These are phyloP conservation scores for Tragopan temminckii DNA, from an alignment of 2,797 vertebrate species.

Conservation along the genomic window DNA sequence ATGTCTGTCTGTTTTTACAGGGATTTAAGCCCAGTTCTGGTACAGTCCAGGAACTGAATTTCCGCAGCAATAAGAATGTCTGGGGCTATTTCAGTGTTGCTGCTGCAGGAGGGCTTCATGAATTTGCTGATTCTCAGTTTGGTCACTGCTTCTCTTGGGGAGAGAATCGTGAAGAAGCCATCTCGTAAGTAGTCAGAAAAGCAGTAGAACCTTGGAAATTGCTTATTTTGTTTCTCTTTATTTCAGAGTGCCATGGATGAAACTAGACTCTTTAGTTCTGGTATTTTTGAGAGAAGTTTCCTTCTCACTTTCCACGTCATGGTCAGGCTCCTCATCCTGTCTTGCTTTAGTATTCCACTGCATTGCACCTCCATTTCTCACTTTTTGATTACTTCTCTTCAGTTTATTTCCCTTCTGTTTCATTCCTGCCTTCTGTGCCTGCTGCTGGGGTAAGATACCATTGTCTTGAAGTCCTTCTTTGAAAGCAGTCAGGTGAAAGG, in stretches of 20 bases:
- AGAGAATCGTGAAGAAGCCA: slow-evolving; percentile 98
- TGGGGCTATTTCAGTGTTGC: slow-evolving; percentile 99
- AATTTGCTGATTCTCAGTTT: slow-evolving; percentile 98
- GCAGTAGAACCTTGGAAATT: neutral
- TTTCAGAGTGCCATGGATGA: neutral
- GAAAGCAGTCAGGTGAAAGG: neutral
- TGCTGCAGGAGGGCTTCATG: slow-evolving; percentile 97
- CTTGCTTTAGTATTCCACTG: neutral
- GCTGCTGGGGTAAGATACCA: neutral
- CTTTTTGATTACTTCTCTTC: neutral
- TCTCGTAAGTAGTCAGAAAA: slow-evolving; percentile 89
- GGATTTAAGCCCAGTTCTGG: slow-evolving; percentile 99
- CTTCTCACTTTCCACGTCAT: neutral
- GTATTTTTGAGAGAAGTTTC: neutral
- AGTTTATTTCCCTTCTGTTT: neutral
- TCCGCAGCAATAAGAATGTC: slow-evolving; percentile 98
- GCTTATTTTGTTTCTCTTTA: neutral
- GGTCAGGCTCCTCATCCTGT: neutral
- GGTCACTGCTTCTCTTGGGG: slow-evolving; percentile 99
- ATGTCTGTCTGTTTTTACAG: slow-evolving; percentile 78
- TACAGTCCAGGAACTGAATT: slow-evolving; percentile 98
- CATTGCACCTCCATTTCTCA: neutral
- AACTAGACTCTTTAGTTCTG: neutral
- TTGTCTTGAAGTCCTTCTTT: neutral
- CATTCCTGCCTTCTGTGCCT: neutral